Base-by-base conservation (phyloP, 2,113 vertebrate species). In the Ciconia stormi region DNA sequence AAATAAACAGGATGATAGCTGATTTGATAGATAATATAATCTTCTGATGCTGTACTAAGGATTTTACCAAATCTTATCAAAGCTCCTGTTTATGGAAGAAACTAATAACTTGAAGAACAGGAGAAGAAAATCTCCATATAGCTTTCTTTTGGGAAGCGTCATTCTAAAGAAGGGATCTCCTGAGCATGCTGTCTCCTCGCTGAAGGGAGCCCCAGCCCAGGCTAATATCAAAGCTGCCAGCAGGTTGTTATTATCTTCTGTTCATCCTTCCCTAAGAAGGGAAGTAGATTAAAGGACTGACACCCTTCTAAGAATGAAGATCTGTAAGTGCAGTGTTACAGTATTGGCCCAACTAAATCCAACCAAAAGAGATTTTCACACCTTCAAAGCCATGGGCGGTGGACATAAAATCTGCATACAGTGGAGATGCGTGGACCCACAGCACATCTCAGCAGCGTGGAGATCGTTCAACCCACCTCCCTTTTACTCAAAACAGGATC, bases 31-130 rank as follows among this genome's bases (percentile, higher is more conserved):
- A n/a, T 50, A 38, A 38, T 14, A 42, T 11, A 65, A 85, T 80
- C 27, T 79, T 83, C 61, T 4, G 3, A 77, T 32, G 19, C 49
- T 66, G 13, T 53, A 56, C 15, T 76, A 93, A 77, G 69, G 82
- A 79, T 85, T 85, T 80, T 82, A 73, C 32, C n/a, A 66, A 70
- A 93, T 77, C 74, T 58, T 80, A 88, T 46, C 66, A 70, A 82
- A 89, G 53, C 30, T 50, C 15, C 46, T 81, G 10, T 52, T 89
- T 44, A 67, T 59, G 38, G 78, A 82, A 88, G 61, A 91, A 87
- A n/a, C 19, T 10, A 94, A 7, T 38, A 84, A 67, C 23, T 67
- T 59, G 26, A 87, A 58, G 52, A 95, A 72, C 0, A 82, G 18
- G 30, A 77, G 50, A 76, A 53, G 12, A 62, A 94, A 80, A 84